A percentile compares a stretch with the other conserved stretches of the same genome.
Conservation (phyloP, 2,113 vertebrate genomes). For the Sphaerodactylus townsendi region DNA sequence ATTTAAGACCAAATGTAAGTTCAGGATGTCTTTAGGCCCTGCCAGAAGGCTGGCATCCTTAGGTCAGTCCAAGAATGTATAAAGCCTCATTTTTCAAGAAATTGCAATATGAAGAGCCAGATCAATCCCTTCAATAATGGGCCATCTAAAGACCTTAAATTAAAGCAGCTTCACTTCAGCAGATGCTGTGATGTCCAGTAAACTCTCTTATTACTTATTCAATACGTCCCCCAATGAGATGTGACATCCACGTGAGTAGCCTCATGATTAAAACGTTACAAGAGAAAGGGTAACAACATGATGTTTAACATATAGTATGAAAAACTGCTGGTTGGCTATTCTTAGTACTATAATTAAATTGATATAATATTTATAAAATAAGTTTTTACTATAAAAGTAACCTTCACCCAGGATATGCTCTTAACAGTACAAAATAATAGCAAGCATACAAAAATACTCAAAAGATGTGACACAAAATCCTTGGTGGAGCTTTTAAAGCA, state of each 20-base stretch:
- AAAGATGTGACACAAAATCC: neutral
- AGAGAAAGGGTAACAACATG: neutral
- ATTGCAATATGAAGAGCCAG: too few species aligned
- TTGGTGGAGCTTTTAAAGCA: neutral
- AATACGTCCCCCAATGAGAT: neutral
- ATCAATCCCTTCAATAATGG: too few species aligned
- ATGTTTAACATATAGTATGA: neutral
- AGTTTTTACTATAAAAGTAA: neutral
- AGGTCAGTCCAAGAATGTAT: too few species aligned
- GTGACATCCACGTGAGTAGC: neutral
- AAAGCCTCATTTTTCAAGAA: too few species aligned
- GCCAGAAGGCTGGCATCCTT: too few species aligned
- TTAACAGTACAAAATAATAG: neutral
- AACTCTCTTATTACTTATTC: too few species aligned
- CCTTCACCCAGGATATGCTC: neutral
- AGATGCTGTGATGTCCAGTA: too few species aligned
- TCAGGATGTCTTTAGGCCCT: too few species aligned
- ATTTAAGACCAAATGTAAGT: too few species aligned
- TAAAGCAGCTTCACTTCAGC: too few species aligned
- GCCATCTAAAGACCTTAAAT: too few species aligned
- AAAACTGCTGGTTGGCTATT: neutral
- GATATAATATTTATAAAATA: neutral
- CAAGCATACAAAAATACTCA: neutral
- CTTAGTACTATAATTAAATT: neutral
- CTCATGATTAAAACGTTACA: neutral